These are phyloP conservation scores for Drosophila picticornis DNA, from an alignment of 2,888 invertebrate genomes.

Conservation along the genomic window DNA sequence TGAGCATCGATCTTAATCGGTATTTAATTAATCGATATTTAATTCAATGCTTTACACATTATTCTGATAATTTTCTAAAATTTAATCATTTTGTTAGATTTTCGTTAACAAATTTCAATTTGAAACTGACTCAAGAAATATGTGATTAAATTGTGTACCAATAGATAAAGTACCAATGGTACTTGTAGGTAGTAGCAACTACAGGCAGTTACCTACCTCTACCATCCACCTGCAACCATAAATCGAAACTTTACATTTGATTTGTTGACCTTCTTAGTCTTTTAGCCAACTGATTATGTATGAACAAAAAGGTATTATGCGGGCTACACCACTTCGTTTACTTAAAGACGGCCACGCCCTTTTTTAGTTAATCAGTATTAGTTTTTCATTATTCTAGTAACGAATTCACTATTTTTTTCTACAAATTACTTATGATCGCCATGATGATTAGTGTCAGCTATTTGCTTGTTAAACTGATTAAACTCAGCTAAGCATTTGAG, in stretches of 20 bases:
- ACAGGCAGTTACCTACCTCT: background rate
- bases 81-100: background rate
- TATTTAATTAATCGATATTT: background rate
- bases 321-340: no score
- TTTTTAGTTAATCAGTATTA: background rate
- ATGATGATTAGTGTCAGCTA: conserved; percentile 23
- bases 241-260: background rate
- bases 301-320: no score
- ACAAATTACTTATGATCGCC: background rate
- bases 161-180: background rate
- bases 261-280: background rate
- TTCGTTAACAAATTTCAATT: background rate
- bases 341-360: background rate
- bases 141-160: no score
- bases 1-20: background rate
- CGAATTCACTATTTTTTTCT: no score
- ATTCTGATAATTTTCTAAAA: background rate
- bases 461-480: conserved; percentile 53
- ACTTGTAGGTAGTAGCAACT: no score
- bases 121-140: background rate
- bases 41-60: background rate
- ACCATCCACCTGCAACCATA: background rate
- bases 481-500: conserved; percentile 30
- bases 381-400: no score
- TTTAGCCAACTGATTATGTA: background rate